Percentiles rank a stretch among this genome's conserved stretches.
These are phyloP conservation scores for Potorous gilbertii DNA, from an alignment of 2,797 vertebrate species.

Conservation along the genomic window DNA sequence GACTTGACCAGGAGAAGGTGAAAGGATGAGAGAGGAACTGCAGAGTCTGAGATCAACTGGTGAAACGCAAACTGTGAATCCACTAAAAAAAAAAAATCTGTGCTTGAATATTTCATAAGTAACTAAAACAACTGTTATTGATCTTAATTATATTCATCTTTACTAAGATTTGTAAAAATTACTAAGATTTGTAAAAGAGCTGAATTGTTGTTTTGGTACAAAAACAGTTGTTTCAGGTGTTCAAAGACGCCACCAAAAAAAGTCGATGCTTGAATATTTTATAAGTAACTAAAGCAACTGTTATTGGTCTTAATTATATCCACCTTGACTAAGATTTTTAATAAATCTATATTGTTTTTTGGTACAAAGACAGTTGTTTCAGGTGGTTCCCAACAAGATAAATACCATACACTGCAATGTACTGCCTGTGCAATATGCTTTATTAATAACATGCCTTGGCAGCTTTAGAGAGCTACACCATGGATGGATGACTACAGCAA, in stretches of 20 bases:
- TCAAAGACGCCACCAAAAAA: background rate
- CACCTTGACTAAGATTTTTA: slow-evolving; percentile 62
- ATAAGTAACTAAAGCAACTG: slow-evolving; percentile 20
- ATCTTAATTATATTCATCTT: slow-evolving; percentile 68
- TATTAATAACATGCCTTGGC: slow-evolving; percentile 68
- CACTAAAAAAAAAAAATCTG: background rate
- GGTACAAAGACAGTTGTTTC: slow-evolving; percentile 55
- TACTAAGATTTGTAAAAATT: slow-evolving; percentile 54
- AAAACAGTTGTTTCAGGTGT: too few species aligned
- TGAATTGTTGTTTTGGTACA: too few species aligned
- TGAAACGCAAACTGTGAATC: background rate
- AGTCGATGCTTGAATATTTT: slow-evolving; percentile 46
- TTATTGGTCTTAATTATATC: slow-evolving; percentile 64
- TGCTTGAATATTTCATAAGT: slow-evolving; percentile 49
- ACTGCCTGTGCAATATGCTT: slow-evolving; percentile 51
- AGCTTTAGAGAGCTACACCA: slow-evolving; percentile 53
- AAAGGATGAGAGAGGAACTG: background rate
- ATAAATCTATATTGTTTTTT: slow-evolving; percentile 60
- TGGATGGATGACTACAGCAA: slow-evolving; percentile 69
- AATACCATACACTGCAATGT: slow-evolving; percentile 52
- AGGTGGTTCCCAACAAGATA: slow-evolving; percentile 66
- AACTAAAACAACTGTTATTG: slow-evolving; percentile 40
- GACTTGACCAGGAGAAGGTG: background rate
- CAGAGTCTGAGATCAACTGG: background rate
- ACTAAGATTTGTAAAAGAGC: background rate